A percentile compares a stretch with the other conserved stretches of the same genome.
phyloP scores from a whole-genome alignment of 2,113 vertebrate genomes.

The Benitochromis conjunctus region DNA sequence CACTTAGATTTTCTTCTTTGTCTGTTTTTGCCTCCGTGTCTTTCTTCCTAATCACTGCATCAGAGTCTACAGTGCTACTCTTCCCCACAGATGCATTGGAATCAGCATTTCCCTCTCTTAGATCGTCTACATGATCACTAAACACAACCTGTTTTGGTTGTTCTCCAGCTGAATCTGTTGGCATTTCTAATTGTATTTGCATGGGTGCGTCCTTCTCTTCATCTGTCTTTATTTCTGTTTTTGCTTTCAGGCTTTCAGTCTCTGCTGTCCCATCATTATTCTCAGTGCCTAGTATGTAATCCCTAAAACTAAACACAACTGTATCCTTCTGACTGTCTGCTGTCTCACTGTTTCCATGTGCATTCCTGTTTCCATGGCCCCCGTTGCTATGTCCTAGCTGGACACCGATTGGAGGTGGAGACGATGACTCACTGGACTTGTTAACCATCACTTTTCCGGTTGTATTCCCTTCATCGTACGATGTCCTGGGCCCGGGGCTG shows the following conservation, averaged over 20 bases:
- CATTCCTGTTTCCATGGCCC: constrained; percentile 56
- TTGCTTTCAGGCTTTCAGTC: not conserved
- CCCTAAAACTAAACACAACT: constrained; percentile 68
- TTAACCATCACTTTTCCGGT: constrained; percentile 30
- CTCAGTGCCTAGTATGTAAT: constrained; percentile 63
- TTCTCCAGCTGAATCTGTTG: not conserved
- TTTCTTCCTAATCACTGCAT: not conserved
- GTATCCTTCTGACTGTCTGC: constrained; percentile 37
- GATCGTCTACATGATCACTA: not conserved
- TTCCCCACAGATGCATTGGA: not conserved
- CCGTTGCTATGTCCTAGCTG: constrained; percentile 46
- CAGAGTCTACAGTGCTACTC: not conserved
- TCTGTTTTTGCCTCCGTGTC: not conserved
- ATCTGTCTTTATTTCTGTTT: not conserved
- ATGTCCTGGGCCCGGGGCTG: not conserved
- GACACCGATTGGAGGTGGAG: constrained; percentile 31
- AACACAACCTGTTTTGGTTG: not conserved
- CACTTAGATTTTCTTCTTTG: not conserved
- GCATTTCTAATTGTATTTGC: not conserved
- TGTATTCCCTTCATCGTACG: constrained; percentile 15
- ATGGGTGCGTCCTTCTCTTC: constrained; percentile 11
- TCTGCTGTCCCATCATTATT: not conserved
- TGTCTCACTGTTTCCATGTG: constrained; percentile 60
- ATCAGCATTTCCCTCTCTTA: not conserved
- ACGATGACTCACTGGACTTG: constrained; percentile 48